Evolutionary conservation across 2,113 vertebrate species (phyloP).

Genomic region (Poicephalus meyeri): DNA sequence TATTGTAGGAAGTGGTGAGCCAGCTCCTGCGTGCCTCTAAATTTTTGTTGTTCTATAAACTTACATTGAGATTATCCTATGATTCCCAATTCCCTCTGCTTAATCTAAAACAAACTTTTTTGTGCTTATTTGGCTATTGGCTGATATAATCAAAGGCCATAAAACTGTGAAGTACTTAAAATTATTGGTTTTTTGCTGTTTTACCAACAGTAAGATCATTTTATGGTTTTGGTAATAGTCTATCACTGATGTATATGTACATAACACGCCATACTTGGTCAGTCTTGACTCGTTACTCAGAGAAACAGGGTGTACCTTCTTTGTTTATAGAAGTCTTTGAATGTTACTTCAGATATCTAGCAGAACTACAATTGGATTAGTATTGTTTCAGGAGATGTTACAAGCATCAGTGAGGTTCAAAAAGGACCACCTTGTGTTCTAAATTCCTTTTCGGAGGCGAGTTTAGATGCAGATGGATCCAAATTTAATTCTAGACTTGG

Average conservation of each 20-base stretch:
- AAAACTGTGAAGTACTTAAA: background rate
- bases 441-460: background rate
- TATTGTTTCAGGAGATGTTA: background rate
- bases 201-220: background rate
- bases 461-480: background rate
- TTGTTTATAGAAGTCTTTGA: background rate
- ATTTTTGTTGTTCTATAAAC: background rate
- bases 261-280: background rate
- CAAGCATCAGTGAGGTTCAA: background rate
- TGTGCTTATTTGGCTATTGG: background rate
- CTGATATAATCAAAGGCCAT: background rate
- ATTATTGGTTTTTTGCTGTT: background rate
- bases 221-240: background rate
- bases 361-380: background rate
- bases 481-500: background rate
- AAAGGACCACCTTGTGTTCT: background rate
- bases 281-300: background rate
- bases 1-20: background rate
- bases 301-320: background rate
- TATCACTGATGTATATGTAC: background rate
- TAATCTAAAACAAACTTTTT: background rate
- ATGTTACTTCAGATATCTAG: background rate
- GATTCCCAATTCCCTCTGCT: background rate
- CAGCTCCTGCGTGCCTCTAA: background rate
- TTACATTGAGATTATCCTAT: background rate